A percentile compares a stretch with the other conserved stretches of the same genome.
phyloP scores from a whole-genome alignment of 2,113 vertebrate genomes.

The Pitta sordida region DNA sequence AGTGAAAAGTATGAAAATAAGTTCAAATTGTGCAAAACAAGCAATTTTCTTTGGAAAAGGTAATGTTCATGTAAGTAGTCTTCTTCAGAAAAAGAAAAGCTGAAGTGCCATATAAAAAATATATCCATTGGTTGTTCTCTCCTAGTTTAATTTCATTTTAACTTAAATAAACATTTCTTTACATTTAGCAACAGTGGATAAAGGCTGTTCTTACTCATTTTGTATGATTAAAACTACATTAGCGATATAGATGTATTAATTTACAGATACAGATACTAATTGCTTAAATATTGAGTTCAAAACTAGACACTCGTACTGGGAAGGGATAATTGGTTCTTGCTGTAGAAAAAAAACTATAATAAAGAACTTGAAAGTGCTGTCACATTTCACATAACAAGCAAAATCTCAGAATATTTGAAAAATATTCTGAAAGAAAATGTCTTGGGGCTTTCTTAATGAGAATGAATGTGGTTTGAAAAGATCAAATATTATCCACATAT shows the following conservation, averaged over 20 bases:
- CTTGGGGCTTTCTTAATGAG: conserved; percentile 81
- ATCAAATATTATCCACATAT: conserved; percentile 81
- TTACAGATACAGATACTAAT: conserved; percentile 78
- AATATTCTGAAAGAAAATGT: conserved; percentile 80
- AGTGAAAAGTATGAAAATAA: conserved; percentile 69
- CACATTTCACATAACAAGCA: conserved; percentile 80
- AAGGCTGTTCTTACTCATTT: conserved; percentile 70
- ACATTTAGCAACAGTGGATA: conserved; percentile 56
- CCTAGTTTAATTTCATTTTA: conserved; percentile 58
- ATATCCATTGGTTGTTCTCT: not conserved
- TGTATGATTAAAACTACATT: conserved; percentile 76
- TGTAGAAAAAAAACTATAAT: conserved; percentile 76
- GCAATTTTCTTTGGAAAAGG: conserved; percentile 52
- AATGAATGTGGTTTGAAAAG: conserved; percentile 82
- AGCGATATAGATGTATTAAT: conserved; percentile 80
- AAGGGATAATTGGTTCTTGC: conserved; percentile 83
- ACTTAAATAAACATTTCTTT: conserved; percentile 72
- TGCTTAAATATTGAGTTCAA: conserved; percentile 80
- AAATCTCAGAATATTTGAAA: conserved; percentile 81
- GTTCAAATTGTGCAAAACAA: conserved; percentile 55
- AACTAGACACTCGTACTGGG: conserved; percentile 69
- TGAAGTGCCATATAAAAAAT: conserved; percentile 45
- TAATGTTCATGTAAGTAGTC: conserved; percentile 36
- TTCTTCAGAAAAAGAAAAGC: conserved; percentile 30
- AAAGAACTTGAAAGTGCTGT: conserved; percentile 85